Evolutionary conservation across 2,797 vertebrate species (phyloP), one percentile per base, ranked within the genome.

Genomic region (Numenius phaeopus): DNA sequence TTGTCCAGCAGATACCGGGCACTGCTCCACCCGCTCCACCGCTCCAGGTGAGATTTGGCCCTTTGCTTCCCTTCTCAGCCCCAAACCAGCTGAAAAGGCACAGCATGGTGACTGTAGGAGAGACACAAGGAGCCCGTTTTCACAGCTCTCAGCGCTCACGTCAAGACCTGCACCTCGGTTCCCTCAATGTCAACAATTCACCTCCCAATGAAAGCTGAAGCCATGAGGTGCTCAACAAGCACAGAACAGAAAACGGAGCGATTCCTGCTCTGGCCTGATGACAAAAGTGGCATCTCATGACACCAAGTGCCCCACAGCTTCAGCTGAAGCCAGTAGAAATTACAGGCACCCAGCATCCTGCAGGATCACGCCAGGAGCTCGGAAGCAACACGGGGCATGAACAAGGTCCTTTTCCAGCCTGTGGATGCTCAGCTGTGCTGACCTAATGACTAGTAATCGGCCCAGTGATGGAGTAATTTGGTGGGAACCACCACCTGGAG

Each of bases 91-190:
- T 17, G 66, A 17, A 9, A 23, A 26, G 47, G 32, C 0, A 0
- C 6, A 3, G 23, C 0, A 21, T 29, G 12, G 39, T 44, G 79
- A 12, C n/a, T 12, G 13, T 4, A 18, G 47, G 55, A 46, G 42
- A 0, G 26, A 11, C 34, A 34, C 40, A 39, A 62, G n/a, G 37
- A 83, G 40, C 59, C 40, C 0, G 0, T 14, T 83, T 37, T 62
- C 75, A 70, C 62, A 78, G 57, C 37, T 73, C 34, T 34, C 32
- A 34, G 26, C 1, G 14, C 64, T 37, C 21, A n/a, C 0, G 0
- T 13, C 19, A 22, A 62, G 50, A 65, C 37, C 27, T 66, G 65
- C 32, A 37, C 9, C 42, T 59, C 81, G 52, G 77, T 82, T 91
- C 46, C 52, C 32, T n/a, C 47, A 54, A 0, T 1, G 4, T 57